phyloP scores from a whole-genome alignment of 2,113 vertebrate species.

The Ailuropoda melanoleuca region DNA sequence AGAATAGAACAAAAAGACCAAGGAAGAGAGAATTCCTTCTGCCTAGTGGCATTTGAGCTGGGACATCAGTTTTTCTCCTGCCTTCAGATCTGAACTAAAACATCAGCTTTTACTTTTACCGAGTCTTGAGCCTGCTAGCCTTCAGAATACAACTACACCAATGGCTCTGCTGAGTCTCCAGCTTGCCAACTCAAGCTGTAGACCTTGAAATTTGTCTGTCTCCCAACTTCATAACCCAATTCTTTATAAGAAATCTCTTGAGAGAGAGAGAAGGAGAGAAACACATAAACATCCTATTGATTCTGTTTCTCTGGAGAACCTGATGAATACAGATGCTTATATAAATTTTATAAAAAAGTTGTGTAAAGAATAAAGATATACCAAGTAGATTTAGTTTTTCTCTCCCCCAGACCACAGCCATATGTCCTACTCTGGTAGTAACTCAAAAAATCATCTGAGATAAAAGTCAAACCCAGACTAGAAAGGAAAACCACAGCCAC shows the following conservation, averaged over 20 bases:
- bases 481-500: background rate
- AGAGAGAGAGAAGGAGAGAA: background rate
- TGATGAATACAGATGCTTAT: background rate
- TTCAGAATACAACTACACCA: background rate
- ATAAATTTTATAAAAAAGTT: conserved; percentile 1
- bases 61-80: background rate
- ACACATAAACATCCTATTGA: background rate
- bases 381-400: background rate
- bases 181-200: background rate
- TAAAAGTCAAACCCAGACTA: background rate
- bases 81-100: background rate
- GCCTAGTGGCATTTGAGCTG: background rate
- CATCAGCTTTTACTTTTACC: background rate
- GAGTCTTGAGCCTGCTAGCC: background rate
- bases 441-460: background rate
- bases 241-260: background rate
- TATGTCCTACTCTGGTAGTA: background rate
- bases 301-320: conserved; percentile 15
- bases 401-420: background rate
- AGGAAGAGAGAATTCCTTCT: conserved; percentile 39
- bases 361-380: background rate
- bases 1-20: background rate
- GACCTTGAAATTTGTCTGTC: background rate
- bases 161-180: background rate
- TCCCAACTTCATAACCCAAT: background rate